These are phyloP conservation scores for Pimephales promelas DNA, from an alignment of 2,113 vertebrate genomes.

Conservation along the genomic window DNA sequence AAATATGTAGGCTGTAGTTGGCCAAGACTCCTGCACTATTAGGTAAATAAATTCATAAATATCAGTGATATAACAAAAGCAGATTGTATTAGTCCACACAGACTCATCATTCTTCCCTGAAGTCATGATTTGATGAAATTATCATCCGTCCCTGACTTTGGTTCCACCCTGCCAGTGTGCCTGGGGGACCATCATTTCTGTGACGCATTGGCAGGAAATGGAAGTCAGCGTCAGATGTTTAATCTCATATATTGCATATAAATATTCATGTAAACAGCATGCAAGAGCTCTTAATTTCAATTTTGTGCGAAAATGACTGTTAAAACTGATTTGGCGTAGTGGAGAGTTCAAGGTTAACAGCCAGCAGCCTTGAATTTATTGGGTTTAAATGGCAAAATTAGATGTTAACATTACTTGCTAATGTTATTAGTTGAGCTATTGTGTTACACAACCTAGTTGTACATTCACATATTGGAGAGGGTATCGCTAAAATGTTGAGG, in stretches of 20 bases:
- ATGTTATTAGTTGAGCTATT: background rate
- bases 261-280: slow-evolving; percentile 44
- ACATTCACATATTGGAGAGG: background rate
- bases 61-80: background rate
- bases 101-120: slow-evolving; percentile 42
- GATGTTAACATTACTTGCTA: background rate
- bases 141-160: slow-evolving; percentile 82
- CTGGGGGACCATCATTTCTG: slow-evolving; percentile 68
- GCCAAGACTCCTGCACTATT: background rate
- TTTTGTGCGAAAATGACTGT: slow-evolving; percentile 9
- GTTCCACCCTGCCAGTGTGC: slow-evolving; percentile 62
- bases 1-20: background rate
- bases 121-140: slow-evolving; percentile 81
- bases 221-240: slow-evolving; percentile 33
- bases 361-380: background rate
- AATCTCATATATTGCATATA: slow-evolving; percentile 40
- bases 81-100: background rate
- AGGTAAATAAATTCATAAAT: background rate
- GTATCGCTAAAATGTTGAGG: background rate
- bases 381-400: background rate
- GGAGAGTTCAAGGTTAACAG: slow-evolving; percentile 20
- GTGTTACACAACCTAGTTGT: background rate
- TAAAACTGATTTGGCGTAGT: slow-evolving; percentile 16
- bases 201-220: slow-evolving; percentile 52
- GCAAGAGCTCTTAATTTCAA: slow-evolving; percentile 32